A percentile compares a stretch with the other conserved stretches of the same genome.
Conservation (phyloP, 1,140 invertebrate species). For the Pseudomyrmex pallidus region DNA sequence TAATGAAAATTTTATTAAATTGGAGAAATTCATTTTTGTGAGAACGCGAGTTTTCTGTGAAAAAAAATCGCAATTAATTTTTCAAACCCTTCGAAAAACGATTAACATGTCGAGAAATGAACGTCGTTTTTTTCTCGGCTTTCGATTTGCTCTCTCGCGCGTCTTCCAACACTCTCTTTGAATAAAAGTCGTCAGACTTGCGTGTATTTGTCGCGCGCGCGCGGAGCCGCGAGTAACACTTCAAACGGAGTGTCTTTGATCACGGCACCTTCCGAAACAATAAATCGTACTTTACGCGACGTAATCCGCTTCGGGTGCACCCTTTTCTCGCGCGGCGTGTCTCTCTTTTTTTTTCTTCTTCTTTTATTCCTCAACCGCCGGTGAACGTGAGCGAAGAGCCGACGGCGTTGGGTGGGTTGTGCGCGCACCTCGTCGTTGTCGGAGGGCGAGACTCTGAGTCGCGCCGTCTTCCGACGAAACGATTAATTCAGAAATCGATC, state of each 20-base stretch:
- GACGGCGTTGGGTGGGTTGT: background rate
- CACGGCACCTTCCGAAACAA: constrained; percentile 10
- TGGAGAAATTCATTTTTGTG: no score
- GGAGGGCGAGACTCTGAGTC: constrained; percentile 10
- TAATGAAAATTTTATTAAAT: no score
- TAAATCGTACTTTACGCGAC: constrained; percentile 45
- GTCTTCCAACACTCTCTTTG: no score
- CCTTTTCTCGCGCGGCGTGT: background rate
- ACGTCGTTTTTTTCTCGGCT: no score
- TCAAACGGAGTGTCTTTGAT: constrained; percentile 10
- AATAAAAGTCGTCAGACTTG: no score
- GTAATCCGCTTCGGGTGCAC: constrained; percentile 23
- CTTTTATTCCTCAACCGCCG: background rate
- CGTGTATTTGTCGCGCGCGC: no score
- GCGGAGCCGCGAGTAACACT: no score
- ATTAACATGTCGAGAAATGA: no score
- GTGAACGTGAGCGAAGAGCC: background rate
- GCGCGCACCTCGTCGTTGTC: constrained; percentile 9
- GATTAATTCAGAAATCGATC: constrained; percentile 56
- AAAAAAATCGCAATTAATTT: no score
- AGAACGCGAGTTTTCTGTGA: no score
- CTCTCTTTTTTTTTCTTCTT: background rate
- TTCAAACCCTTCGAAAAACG: no score
- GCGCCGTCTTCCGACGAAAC: constrained; percentile 32
- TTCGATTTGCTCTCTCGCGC: no score